Conservation (phyloP, 2,888 invertebrate species). For the Malacosoma neustria region DNA sequence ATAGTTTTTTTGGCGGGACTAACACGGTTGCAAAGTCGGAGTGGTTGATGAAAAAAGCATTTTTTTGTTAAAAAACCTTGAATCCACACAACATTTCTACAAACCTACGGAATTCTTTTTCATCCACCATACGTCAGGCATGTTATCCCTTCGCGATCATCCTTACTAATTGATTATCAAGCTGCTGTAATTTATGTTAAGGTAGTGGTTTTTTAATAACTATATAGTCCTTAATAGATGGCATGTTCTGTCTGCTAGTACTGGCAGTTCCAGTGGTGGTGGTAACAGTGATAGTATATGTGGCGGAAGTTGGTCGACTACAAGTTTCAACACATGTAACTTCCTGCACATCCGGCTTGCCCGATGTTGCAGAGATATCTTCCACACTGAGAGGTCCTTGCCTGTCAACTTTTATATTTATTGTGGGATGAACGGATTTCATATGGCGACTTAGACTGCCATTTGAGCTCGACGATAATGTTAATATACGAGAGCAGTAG, state of each 20-base stretch:
- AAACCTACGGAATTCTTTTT: conserved; percentile 5
- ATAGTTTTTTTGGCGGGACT: no score
- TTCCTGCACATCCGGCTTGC: background rate
- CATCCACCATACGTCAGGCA: conserved; percentile 9
- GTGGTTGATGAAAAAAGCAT: no score
- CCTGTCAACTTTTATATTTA: background rate
- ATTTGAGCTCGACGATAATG: conserved; percentile 1
- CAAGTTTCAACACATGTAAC: background rate
- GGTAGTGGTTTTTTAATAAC: conserved; percentile 3
- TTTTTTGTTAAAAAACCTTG: no score
- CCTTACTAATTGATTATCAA: conserved; percentile 7
- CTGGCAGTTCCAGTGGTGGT: background rate
- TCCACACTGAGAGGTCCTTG: background rate
- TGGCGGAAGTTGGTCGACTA: background rate
- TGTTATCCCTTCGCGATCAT: conserved; percentile 15
- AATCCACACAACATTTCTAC: background rate
- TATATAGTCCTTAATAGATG: background rate
- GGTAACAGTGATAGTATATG: background rate
- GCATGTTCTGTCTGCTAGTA: background rate
- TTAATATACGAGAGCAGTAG: conserved; percentile 1
- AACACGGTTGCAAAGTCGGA: no score
- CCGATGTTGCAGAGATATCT: no score
- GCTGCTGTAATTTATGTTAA: conserved; percentile 1
- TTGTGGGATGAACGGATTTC: conserved; percentile 3
- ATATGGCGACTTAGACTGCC: conserved; percentile 3